A percentile compares a stretch with the other conserved stretches of the same genome.
These are phyloP conservation scores for Monochamus saltuarius DNA, from an alignment of 1,140 invertebrate species.

Conservation along the genomic window DNA sequence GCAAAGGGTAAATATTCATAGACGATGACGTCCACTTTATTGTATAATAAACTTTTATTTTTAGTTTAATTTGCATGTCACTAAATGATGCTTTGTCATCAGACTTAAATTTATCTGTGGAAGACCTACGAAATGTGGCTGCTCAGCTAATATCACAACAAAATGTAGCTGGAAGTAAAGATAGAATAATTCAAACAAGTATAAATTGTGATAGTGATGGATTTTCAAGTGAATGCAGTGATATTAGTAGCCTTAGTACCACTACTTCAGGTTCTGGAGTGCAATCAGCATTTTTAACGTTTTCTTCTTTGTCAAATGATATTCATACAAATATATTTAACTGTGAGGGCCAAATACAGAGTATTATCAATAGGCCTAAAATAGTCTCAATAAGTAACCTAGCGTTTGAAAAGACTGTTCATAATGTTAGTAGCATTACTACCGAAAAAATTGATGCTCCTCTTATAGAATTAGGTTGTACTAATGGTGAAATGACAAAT, in stretches of 20 bases:
- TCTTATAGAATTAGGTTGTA: too few relatives aligned
- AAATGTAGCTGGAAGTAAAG: conserved; percentile 16
- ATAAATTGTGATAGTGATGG: conserved; percentile 47
- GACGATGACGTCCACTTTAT: conserved; percentile 15
- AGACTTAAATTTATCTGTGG: conserved; percentile 52
- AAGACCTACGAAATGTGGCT: conserved; percentile 52
- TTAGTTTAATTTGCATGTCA: conserved; percentile 52
- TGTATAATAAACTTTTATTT: conserved; percentile 28
- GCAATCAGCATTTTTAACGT: conserved; percentile 28
- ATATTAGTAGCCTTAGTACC: conserved; percentile 35
- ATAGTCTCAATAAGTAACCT: background rate
- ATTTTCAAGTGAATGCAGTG: conserved; percentile 49
- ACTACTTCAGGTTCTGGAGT: conserved; percentile 27
- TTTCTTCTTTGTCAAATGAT: conserved; percentile 28
- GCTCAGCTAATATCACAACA: conserved; percentile 50
- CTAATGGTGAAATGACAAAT: too few relatives aligned
- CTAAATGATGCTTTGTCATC: conserved; percentile 52
- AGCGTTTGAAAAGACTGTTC: too few relatives aligned
- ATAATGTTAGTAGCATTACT: too few relatives aligned
- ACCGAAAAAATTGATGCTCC: too few relatives aligned
- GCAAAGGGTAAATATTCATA: conserved; percentile 47
- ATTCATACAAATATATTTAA: conserved; percentile 17
- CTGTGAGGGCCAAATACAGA: conserved; percentile 3
- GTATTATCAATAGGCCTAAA: conserved; percentile 7
- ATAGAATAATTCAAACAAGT: conserved; percentile 11